These are phyloP conservation scores for Drosophila ananassae DNA, from an alignment of 1,140 invertebrate genomes.

Conservation along the genomic window DNA sequence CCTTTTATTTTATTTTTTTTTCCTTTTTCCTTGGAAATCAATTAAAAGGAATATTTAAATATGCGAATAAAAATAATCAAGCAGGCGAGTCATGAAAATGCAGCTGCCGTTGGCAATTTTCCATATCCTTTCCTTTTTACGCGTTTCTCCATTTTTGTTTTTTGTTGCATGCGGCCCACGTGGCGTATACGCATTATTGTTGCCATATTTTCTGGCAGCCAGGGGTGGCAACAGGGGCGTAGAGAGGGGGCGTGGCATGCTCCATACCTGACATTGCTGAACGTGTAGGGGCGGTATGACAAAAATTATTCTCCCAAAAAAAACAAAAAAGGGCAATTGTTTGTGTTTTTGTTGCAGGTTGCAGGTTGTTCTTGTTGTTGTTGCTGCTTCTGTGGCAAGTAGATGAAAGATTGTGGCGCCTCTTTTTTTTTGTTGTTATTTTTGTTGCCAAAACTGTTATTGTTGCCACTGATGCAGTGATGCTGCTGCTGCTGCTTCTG, in stretches of 20 bases:
- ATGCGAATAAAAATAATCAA: slow-evolving; percentile 30
- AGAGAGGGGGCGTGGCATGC: slow-evolving; percentile 2
- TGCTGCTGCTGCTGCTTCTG: slow-evolving; percentile 2
- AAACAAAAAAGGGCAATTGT: background rate
- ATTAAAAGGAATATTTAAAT: slow-evolving; percentile 49
- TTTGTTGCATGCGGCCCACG: slow-evolving; percentile 18
- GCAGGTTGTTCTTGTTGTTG: slow-evolving; percentile 8
- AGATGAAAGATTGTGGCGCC: slow-evolving; percentile 9
- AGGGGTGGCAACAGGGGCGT: too few species aligned
- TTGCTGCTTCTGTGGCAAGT: slow-evolving; percentile 6
- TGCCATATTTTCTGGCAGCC: slow-evolving; percentile 41
- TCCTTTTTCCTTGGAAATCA: slow-evolving; percentile 22
- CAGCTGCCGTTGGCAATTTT: slow-evolving; percentile 23
- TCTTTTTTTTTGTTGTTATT: background rate
- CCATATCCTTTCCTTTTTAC: background rate
- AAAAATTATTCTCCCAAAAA: slow-evolving; percentile 19
- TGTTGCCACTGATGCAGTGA: slow-evolving; percentile 1
- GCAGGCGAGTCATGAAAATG: slow-evolving; percentile 34
- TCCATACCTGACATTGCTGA: slow-evolving; percentile 20
- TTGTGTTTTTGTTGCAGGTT: slow-evolving; percentile 18
- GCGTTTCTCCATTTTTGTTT: slow-evolving; percentile 6
- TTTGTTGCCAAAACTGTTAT: background rate
- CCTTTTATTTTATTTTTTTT: background rate
- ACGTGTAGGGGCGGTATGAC: slow-evolving; percentile 36
- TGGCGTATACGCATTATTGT: slow-evolving; percentile 48